Conservation (phyloP, 2,888 invertebrate species). For the Drosophila meridiana region DNA sequence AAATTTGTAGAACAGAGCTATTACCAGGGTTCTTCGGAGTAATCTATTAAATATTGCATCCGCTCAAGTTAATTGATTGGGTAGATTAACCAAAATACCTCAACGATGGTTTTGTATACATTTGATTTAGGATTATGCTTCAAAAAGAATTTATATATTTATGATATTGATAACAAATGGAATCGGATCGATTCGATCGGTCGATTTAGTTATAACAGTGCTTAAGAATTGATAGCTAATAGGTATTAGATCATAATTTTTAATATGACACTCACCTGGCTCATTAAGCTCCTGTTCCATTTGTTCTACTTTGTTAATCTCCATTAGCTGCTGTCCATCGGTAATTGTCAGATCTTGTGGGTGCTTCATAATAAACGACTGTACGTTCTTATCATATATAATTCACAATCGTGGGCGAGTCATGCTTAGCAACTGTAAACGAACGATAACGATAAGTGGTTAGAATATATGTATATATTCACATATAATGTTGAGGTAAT, state of each 20-base stretch:
- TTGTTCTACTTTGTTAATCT: slow-evolving; percentile 67
- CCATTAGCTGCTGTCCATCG: slow-evolving; percentile 66
- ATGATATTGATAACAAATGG: slow-evolving; percentile 3
- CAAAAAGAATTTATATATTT: slow-evolving; percentile 4
- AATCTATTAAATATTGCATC: neutral
- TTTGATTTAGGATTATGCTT: neutral
- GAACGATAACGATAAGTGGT: slow-evolving; percentile 42
- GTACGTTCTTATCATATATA: slow-evolving; percentile 32
- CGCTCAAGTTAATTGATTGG: neutral
- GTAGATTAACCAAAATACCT: neutral
- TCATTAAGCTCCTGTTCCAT: slow-evolving; percentile 72
- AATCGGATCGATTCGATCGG: neutral
- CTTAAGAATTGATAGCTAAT: slow-evolving; percentile 4
- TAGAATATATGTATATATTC: slow-evolving; percentile 29
- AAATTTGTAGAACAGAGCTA: neutral
- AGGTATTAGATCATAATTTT: neutral
- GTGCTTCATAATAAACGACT: slow-evolving; percentile 74
- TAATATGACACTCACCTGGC: slow-evolving; percentile 63
- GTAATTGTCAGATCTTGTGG: slow-evolving; percentile 66
- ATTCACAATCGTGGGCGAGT: slow-evolving; percentile 39
- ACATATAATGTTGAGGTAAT: slow-evolving; percentile 23
- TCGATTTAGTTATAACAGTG: neutral
- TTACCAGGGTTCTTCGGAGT: neutral
- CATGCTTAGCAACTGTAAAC: slow-evolving; percentile 58
- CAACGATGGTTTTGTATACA: neutral